Conservation (phyloP, 2,888 invertebrate species). For the Caenorhabditis zanzibari region DNA sequence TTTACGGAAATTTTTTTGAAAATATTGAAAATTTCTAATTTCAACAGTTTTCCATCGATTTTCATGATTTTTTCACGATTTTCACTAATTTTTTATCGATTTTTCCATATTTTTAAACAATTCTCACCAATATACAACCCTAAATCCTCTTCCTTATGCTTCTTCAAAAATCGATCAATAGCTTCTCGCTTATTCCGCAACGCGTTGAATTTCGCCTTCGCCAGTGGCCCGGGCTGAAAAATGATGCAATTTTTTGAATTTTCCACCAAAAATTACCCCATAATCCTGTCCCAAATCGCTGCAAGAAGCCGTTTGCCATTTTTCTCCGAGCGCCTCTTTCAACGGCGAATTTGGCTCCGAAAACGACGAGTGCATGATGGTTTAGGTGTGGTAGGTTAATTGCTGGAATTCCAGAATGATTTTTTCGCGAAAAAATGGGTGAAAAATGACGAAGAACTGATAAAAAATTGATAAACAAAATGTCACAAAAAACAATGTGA, state of each 20-base stretch:
- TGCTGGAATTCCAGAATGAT: conserved; percentile 16
- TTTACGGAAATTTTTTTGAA: neutral
- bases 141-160: conserved; percentile 67
- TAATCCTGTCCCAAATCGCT: conserved; percentile 65
- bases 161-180: conserved; percentile 67
- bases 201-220: conserved; percentile 65
- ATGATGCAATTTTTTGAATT: neutral
- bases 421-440: neutral
- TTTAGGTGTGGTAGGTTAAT: conserved; percentile 44
- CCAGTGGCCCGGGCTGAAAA: conserved; percentile 64
- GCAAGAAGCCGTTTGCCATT: conserved; percentile 70
- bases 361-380: conserved; percentile 64
- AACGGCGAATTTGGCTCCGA: conserved; percentile 70
- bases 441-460: neutral
- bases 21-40: too few relatives aligned
- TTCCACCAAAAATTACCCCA: conserved; percentile 15
- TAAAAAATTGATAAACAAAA: neutral
- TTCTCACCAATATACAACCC: conserved; percentile 61
- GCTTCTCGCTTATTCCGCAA: conserved; percentile 69
- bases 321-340: conserved; percentile 59
- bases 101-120: neutral
- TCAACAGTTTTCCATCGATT: neutral
- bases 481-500: neutral
- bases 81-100: neutral
- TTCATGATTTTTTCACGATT: neutral